phyloP scores from a whole-genome alignment of 2,797 vertebrate species.

The Benthosema pterotum region DNA sequence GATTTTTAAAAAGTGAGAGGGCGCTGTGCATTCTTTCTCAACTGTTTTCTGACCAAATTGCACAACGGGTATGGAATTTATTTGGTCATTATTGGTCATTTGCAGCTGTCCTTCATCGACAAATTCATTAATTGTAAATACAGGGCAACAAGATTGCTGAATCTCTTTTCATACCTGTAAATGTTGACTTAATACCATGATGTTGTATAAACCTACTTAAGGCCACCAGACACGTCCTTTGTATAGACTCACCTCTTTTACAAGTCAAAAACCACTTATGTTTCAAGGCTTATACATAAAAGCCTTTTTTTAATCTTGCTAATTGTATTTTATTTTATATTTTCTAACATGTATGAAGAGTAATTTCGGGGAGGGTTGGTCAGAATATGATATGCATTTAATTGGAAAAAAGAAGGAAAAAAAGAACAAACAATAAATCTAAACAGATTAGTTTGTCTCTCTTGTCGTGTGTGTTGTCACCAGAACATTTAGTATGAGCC shows the following conservation, averaged over 20 bases:
- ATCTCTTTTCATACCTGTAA: slow-evolving; percentile 19
- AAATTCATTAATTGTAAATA: slow-evolving; percentile 47
- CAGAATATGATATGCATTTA: slow-evolving; percentile 89
- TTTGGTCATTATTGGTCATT: slow-evolving; percentile 24
- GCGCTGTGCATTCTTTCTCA: slow-evolving; percentile 18
- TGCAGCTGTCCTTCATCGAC: slow-evolving; percentile 8
- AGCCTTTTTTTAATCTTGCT: slow-evolving; percentile 81
- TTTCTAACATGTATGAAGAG: slow-evolving; percentile 79
- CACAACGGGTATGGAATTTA: slow-evolving; percentile 25
- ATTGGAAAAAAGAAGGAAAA: slow-evolving; percentile 85
- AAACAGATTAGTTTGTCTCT: slow-evolving; percentile 53
- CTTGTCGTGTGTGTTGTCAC: background rate
- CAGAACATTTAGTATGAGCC: too few relatives aligned
- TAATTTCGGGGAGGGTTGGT: slow-evolving; percentile 81
- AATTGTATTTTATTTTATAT: slow-evolving; percentile 83
- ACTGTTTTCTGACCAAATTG: slow-evolving; percentile 46
- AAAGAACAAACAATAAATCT: slow-evolving; percentile 88
- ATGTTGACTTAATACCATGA: slow-evolving; percentile 6
- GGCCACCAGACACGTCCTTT: slow-evolving; percentile 47
- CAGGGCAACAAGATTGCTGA: slow-evolving; percentile 1
- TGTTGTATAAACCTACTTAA: slow-evolving; percentile 37
- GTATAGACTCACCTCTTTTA: slow-evolving; percentile 76
- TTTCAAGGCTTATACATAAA: slow-evolving; percentile 79
- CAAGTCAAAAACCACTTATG: slow-evolving; percentile 82
- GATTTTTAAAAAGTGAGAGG: slow-evolving; percentile 7